Evolutionary conservation across 92 coral and sea anemone species (phyloP), one percentile per base, ranked within the genome.

Genomic region (Phenganax marumi): DNA sequence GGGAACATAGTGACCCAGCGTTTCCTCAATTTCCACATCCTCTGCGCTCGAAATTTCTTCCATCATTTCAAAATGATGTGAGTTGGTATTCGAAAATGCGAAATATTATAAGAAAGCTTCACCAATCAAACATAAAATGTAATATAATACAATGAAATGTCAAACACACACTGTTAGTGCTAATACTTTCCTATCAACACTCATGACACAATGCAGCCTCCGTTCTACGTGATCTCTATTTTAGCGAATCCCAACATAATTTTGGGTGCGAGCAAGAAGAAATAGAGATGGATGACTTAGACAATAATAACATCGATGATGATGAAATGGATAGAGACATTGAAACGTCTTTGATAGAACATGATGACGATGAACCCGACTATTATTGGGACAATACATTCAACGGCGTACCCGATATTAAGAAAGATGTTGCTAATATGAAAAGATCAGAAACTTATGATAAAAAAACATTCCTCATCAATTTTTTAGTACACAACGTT

Each of bases 11-110:
- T 7, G 55, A 10, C 76, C 76, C 2, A 46, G 76, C 18, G 11
- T 26, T 51, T 71, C 76, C 48, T 71, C 76, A 56, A 47, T 71
- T 49, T 71, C 18, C n/a, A 9, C 76, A 43, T 71, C 76, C 76
- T 71, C 56, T 3, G 76, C 76, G 76, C 18, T 71, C 24, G 57
- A 71, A 71, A 71, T 71, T 14, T 60, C 66, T 60, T 60, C 66
- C 66, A 60, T 60, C 22, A 6, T 8, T 6, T 60, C 66, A 60
- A 60, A 60, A 60, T 60, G 22, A 60, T 19, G 14, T 3, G 14
- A 6, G 5, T n/a, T 9, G 5, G 23, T 14, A 19, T 19, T 12
- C 23, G 14, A 3, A 60, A 3, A 60, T n/a, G 5, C 23, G 14
- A 0, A 60, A 60, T n/a, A 6, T 60, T 14, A 10, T 3, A 60